phyloP scores from a whole-genome alignment of 2,888 invertebrate genomes.

The Adelphocoris suturalis region DNA sequence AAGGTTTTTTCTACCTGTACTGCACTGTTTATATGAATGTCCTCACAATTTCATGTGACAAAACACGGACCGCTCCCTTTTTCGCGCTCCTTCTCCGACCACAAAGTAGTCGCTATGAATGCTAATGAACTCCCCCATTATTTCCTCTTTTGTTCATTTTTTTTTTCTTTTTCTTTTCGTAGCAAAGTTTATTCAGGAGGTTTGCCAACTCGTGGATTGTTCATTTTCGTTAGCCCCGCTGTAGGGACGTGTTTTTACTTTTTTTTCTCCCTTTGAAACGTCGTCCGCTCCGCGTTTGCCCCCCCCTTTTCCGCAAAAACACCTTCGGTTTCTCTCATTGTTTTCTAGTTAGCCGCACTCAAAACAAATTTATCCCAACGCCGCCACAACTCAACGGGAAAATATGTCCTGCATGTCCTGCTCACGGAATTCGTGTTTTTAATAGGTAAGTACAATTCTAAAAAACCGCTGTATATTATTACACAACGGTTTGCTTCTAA shows the following conservation, averaged over 20 bases:
- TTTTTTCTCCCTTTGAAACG: background rate
- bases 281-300: background rate
- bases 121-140: slow-evolving; percentile 17
- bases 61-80: background rate
- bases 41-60: too few relatives aligned
- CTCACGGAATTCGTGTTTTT: too few relatives aligned
- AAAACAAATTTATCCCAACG: background rate
- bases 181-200: slow-evolving; percentile 27
- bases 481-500: too few relatives aligned
- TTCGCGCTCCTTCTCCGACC: background rate
- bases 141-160: slow-evolving; percentile 26
- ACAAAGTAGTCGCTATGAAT: slow-evolving; percentile 14
- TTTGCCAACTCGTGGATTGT: slow-evolving; percentile 1
- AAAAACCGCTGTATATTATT: too few relatives aligned
- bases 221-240: slow-evolving; percentile 26
- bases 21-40: too few relatives aligned
- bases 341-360: background rate
- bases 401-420: background rate
- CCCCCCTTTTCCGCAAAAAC: background rate
- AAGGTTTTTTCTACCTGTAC: too few relatives aligned
- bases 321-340: background rate
- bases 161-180: background rate
- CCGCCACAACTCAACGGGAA: background rate
- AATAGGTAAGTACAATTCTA: too few relatives aligned
- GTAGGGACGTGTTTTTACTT: background rate